A percentile compares a stretch with the other conserved stretches of the same genome.
Evolutionary conservation across 1,140 invertebrate genomes (phyloP).

Genomic region (Zaprionus nigranus): DNA sequence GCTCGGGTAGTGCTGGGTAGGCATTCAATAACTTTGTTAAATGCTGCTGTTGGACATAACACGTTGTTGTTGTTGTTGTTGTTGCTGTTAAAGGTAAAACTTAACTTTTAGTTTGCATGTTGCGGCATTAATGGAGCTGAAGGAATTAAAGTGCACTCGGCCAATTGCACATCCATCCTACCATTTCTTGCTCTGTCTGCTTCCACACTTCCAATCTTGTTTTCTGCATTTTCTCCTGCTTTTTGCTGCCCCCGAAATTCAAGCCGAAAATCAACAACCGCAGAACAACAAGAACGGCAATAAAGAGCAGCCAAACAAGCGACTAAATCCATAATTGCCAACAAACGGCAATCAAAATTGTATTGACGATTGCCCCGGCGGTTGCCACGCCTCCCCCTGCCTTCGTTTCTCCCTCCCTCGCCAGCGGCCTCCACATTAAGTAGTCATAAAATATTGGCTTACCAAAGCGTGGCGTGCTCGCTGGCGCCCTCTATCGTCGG

Average conservation of each 20-base stretch:
- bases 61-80: conserved; percentile 26
- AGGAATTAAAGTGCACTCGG: conserved; percentile 62
- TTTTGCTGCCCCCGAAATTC: conserved; percentile 2
- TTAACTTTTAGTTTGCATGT: conserved; percentile 78
- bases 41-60: conserved; percentile 46
- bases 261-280: conserved; percentile 43
- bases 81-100: conserved; percentile 50
- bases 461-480: conserved; percentile 31
- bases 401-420: background rate
- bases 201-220: no score
- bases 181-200: background rate
- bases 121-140: conserved; percentile 73
- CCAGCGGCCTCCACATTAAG: conserved; percentile 36
- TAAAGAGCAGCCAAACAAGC: conserved; percentile 47
- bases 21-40: conserved; percentile 75
- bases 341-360: conserved; percentile 74
- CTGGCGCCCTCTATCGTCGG: conserved; percentile 42
- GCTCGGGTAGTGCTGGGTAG: background rate
- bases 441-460: conserved; percentile 59
- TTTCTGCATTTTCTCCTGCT: background rate
- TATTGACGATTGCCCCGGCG: conserved; percentile 41
- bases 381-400: background rate
- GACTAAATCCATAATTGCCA: conserved; percentile 78
- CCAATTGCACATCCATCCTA: conserved; percentile 32
- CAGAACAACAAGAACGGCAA: conserved; percentile 14